Percentiles rank a stretch among this genome's conserved stretches.
Evolutionary conservation across 1,140 invertebrate genomes (phyloP).

Genomic region (Drosophila watanabei): DNA sequence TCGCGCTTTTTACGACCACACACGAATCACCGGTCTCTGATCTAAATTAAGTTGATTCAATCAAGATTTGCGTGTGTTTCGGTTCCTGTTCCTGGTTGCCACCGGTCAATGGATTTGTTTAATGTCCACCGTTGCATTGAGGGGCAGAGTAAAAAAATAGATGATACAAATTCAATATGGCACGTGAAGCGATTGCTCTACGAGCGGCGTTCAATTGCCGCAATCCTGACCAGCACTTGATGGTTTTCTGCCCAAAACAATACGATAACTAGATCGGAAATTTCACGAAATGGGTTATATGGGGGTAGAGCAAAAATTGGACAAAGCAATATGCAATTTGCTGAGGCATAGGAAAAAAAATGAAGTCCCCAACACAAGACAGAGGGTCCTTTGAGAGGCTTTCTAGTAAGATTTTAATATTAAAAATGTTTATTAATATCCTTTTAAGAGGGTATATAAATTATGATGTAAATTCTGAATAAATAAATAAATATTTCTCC

Average conservation of each 20-base stretch:
- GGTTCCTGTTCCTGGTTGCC: slow-evolving; percentile 6
- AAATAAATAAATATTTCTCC: not conserved
- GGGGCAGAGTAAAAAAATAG: slow-evolving; percentile 12
- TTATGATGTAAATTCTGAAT: too few species aligned
- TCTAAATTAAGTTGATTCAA: slow-evolving; percentile 83
- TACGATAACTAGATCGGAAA: slow-evolving; percentile 9
- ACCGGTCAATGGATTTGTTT: slow-evolving; percentile 74
- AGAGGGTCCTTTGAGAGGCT: too few species aligned
- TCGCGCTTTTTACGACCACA: slow-evolving; percentile 80
- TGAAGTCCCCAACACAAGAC: not conserved
- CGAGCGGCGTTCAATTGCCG: slow-evolving; percentile 46
- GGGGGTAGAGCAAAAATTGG: not conserved
- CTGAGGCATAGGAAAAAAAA: not conserved
- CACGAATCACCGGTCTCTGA: slow-evolving; percentile 78
- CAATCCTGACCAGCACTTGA: slow-evolving; percentile 61
- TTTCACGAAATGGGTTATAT: slow-evolving; percentile 13
- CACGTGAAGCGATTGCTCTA: slow-evolving; percentile 69
- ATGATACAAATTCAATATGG: slow-evolving; percentile 67
- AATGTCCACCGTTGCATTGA: slow-evolving; percentile 51
- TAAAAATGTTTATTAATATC: not conserved
- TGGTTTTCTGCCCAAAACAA: slow-evolving; percentile 36
- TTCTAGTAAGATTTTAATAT: not conserved
- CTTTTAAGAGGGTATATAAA: not conserved
- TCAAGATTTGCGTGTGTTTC: slow-evolving; percentile 77
- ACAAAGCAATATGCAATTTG: not conserved